Evolutionary conservation across 2,797 vertebrate species (phyloP).

Genomic region (Darevskia nairensis): DNA sequence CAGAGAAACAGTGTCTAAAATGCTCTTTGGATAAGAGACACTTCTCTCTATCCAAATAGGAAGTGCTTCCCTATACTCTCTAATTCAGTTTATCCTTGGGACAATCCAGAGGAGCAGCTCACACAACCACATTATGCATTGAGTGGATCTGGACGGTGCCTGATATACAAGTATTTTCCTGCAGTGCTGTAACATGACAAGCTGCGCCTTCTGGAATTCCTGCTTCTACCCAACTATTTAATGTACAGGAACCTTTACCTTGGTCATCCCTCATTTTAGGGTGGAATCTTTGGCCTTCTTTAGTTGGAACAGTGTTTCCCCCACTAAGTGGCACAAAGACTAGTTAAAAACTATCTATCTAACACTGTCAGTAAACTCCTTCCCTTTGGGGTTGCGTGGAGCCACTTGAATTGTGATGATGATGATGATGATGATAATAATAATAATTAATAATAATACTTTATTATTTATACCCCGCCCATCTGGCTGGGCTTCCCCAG

Average conservation of each 20-base stretch:
- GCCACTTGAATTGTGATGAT: not conserved
- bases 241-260: not conserved
- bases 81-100: not conserved
- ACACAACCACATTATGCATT: not conserved
- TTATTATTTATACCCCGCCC: too few relatives aligned
- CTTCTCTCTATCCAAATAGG: not conserved
- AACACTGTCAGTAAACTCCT: not conserved
- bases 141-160: not conserved
- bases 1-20: not conserved
- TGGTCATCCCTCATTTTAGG: not conserved
- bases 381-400: not conserved
- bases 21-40: not conserved
- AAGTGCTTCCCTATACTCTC: not conserved
- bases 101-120: not conserved
- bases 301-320: not conserved
- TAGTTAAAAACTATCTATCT: not conserved
- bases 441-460: too few relatives aligned
- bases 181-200: not conserved
- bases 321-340: not conserved
- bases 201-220: not conserved
- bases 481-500: too few relatives aligned
- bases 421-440: too few relatives aligned
- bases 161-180: not conserved
- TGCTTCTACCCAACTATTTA: not conserved
- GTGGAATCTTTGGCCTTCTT: not conserved